phyloP scores from a whole-genome alignment of 2,888 invertebrate species.

The Coremacera marginata region DNA sequence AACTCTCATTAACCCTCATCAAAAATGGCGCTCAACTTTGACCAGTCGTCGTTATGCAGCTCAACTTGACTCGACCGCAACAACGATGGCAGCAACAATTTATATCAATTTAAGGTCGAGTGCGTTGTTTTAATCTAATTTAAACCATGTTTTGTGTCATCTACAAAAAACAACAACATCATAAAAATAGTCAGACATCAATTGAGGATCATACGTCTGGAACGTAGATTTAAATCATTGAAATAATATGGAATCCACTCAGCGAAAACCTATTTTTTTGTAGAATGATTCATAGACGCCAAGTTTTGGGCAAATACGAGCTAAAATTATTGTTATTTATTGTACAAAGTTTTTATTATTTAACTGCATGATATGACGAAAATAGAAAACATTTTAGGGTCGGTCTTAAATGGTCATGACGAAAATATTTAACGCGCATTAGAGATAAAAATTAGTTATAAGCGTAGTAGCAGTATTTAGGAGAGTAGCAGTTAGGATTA shows the following conservation, averaged over 20 bases:
- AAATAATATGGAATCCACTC: neutral
- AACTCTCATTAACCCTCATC: constrained; percentile 27
- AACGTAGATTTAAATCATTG: constrained; percentile 9
- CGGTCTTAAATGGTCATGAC: too few species aligned
- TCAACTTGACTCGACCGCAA: neutral
- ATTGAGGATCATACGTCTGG: constrained; percentile 17
- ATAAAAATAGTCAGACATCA: constrained; percentile 17
- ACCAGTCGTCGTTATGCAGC: constrained; percentile 3
- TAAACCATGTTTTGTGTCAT: constrained; percentile 25
- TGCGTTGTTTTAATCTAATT: constrained; percentile 40
- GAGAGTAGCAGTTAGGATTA: too few species aligned
- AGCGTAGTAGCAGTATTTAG: too few species aligned
- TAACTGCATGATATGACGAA: neutral
- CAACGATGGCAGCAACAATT: constrained; percentile 30
- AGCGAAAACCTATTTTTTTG: neutral
- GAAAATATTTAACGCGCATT: too few species aligned
- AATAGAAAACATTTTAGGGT: neutral
- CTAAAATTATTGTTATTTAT: neutral
- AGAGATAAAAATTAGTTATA: too few species aligned
- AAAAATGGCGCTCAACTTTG: constrained; percentile 35
- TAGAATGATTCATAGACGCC: neutral
- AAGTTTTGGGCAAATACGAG: neutral
- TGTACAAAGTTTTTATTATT: neutral
- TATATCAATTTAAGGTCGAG: constrained; percentile 64
- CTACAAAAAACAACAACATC: constrained; percentile 41